phyloP scores from a whole-genome alignment of 2,888 invertebrate species.

The Aphodius sticticus region DNA sequence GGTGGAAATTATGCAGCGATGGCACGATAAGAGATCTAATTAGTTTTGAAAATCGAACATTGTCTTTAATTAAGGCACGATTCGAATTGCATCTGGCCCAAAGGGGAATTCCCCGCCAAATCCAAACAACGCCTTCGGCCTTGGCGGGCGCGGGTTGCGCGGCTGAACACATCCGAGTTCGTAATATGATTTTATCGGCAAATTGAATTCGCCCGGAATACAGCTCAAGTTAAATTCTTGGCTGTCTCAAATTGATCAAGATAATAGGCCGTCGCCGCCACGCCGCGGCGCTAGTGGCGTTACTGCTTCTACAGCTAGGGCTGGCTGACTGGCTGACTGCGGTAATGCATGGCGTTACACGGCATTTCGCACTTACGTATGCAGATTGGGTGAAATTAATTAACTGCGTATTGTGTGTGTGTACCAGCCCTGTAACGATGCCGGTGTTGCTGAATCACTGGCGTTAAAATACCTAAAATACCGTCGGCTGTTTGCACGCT shows the following conservation, averaged over 20 bases:
- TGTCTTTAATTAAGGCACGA: neutral
- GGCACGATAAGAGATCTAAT: neutral
- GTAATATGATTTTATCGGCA: neutral
- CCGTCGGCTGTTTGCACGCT: no score
- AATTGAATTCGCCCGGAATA: neutral
- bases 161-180: neutral
- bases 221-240: neutral
- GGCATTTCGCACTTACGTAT: slow-evolving; percentile 4
- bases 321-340: neutral
- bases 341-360: neutral
- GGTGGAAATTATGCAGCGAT: neutral
- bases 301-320: neutral
- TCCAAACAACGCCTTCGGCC: neutral
- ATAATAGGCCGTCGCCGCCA: neutral
- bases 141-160: neutral
- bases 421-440: neutral
- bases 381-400: neutral
- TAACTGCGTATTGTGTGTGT: neutral
- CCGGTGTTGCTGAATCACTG: no score
- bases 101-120: neutral
- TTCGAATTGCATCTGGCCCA: neutral
- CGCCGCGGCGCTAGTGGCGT: neutral
- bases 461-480: no score
- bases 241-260: slow-evolving; percentile 4
- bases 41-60: neutral